These are phyloP conservation scores for Willisornis vidua DNA, from an alignment of 2,113 vertebrate genomes.

Conservation along the genomic window DNA sequence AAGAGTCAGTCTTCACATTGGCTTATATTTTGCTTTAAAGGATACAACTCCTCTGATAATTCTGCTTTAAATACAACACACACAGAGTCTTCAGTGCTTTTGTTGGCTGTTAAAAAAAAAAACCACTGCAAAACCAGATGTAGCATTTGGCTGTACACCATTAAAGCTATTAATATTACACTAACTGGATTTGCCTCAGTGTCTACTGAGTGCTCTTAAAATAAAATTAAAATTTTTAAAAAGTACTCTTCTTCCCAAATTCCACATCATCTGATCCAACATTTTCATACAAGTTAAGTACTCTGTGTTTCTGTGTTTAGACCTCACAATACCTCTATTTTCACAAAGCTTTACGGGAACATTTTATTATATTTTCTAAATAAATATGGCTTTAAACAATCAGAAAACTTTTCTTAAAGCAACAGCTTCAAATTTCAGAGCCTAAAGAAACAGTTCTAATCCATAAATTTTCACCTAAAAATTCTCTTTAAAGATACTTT, in stretches of 20 bases:
- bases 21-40: neutral
- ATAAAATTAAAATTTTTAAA: neutral
- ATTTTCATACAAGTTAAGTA: neutral
- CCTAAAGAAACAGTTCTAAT: neutral
- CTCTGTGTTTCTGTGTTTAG: neutral
- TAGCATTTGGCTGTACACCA: neutral
- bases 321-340: neutral
- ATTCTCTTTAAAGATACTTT: neutral
- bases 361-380: neutral
- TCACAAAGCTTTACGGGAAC: neutral
- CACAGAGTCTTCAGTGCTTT: neutral
- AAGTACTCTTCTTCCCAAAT: neutral
- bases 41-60: neutral
- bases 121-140: neutral
- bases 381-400: neutral
- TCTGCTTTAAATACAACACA: neutral
- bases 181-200: constrained; percentile 17
- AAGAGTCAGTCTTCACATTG: neutral
- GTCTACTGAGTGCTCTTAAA: neutral
- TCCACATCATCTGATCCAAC: neutral
- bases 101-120: neutral
- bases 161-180: constrained; percentile 57
- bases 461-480: neutral
- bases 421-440: neutral
- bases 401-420: neutral